Evolutionary conservation across 2,888 invertebrate genomes (phyloP).

Genomic region (Tenthredo notha): DNA sequence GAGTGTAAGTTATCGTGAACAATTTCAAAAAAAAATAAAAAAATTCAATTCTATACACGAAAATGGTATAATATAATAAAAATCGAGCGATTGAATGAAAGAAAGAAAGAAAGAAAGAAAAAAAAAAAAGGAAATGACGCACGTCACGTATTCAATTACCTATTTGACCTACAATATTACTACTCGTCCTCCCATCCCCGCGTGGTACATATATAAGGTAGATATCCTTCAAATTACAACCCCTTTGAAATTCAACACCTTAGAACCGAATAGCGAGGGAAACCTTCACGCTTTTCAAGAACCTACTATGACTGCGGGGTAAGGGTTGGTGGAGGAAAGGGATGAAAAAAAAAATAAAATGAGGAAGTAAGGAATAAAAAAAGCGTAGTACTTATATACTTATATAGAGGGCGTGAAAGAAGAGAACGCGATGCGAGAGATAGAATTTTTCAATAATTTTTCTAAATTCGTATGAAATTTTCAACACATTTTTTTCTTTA

Average conservation of each 20-base stretch:
- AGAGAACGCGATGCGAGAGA: background rate
- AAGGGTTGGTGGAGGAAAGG: background rate
- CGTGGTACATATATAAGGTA: background rate
- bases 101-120: background rate
- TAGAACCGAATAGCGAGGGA: background rate
- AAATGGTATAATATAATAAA: no score
- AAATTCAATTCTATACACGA: no score
- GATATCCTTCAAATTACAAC: slow-evolving; percentile 64
- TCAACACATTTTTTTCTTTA: no score
- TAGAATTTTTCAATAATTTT: background rate
- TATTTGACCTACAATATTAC: slow-evolving; percentile 59
- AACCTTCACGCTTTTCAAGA: slow-evolving; percentile 23
- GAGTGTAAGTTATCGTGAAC: slow-evolving; percentile 87
- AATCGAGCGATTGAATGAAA: background rate
- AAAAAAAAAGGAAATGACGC: slow-evolving; percentile 56
- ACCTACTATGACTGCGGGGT: background rate
- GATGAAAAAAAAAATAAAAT: background rate
- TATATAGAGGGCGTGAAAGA: background rate
- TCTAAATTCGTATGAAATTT: no score
- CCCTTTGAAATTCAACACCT: slow-evolving; percentile 58
- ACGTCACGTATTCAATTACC: slow-evolving; percentile 74
- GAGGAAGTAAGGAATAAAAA: background rate
- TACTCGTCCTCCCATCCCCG: background rate
- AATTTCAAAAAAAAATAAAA: background rate
- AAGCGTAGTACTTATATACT: background rate